Conservation (phyloP, 2,113 vertebrate species). For the Lophochroa leadbeateri region DNA sequence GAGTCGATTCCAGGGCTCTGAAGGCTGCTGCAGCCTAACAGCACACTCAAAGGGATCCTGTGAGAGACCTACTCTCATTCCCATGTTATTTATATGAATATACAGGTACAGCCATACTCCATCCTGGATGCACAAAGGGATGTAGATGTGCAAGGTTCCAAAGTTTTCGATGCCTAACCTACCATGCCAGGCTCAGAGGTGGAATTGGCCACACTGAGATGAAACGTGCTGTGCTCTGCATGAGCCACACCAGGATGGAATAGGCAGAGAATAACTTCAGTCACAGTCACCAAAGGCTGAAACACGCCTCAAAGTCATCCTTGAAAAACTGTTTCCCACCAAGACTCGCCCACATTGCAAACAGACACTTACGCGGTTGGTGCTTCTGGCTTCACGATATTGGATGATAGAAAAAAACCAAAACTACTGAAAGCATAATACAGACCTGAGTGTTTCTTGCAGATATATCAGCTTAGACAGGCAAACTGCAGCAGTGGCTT, state of each 20-base stretch:
- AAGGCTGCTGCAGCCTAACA: background rate
- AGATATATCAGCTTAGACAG: background rate
- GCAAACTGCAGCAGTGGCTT: background rate
- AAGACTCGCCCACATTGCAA: fast-evolving
- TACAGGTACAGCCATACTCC: background rate
- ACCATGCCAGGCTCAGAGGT: background rate
- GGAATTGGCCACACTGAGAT: background rate
- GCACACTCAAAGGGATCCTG: background rate
- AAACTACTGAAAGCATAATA: background rate
- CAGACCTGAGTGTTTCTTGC: background rate
- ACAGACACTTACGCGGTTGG: background rate
- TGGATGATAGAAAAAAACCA: background rate
- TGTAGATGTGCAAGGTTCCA: background rate
- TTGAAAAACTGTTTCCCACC: background rate
- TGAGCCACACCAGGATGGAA: background rate
- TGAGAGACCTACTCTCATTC: background rate
- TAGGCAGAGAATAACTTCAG: background rate
- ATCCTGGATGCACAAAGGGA: background rate
- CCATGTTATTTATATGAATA: background rate
- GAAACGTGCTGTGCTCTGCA: background rate
- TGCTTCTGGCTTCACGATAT: background rate
- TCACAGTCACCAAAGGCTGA: background rate
- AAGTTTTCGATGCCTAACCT: background rate
- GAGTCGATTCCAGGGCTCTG: background rate
- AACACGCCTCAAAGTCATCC: fast-evolving